Base-by-base conservation (phyloP, 2,888 invertebrate genomes). In the Microdon myrmicae region DNA sequence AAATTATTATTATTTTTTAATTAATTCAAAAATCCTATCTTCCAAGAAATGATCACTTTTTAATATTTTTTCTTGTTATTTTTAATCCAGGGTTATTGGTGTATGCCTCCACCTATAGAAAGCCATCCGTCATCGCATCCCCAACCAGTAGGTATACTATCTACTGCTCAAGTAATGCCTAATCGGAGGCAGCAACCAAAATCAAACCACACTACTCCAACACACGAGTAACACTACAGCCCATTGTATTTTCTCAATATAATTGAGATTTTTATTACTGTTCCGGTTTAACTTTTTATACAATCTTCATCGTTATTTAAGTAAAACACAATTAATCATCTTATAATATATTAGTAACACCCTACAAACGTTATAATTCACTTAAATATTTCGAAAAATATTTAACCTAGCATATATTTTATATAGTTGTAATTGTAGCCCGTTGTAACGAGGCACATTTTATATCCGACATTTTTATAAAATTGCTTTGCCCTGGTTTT, bases 11-110 rank as follows among this genome's bases (percentile, higher is more conserved):
- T 2, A 14, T 28, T 28, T 29, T 10, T n/a, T n/a, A n/a, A n/a
- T n/a, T n/a, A n/a, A n/a, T n/a, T n/a, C n/a, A n/a, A n/a, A n/a
- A n/a, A n/a, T n/a, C n/a, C n/a, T n/a, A n/a, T n/a, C n/a, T n/a
- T n/a, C n/a, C n/a, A n/a, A n/a, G n/a, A n/a, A n/a, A n/a, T n/a
- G n/a, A 32, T 32, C 13, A 32, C n/a, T 32, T 17, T 43, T 25
- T 9, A 10, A 17, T 8, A 41, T 28, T 16, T 12, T 12, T 9
- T 12, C 7, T 3, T 23, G 6, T 26, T 31, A 17, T n/a, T 12
- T 23, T 47, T 17, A 7, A 39, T 7, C 7, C 5, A 69, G 69
- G 68, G 58, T 23, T 69, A 68, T 17, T 69, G 69, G 69, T 68
- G 67, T 29, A 37, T 68, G 8, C 37, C 69, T 3, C 58, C 67